Evolutionary conservation across 2,797 vertebrate species (phyloP), one percentile per base, ranked within the genome.

Genomic region (Salmo trutta): DNA sequence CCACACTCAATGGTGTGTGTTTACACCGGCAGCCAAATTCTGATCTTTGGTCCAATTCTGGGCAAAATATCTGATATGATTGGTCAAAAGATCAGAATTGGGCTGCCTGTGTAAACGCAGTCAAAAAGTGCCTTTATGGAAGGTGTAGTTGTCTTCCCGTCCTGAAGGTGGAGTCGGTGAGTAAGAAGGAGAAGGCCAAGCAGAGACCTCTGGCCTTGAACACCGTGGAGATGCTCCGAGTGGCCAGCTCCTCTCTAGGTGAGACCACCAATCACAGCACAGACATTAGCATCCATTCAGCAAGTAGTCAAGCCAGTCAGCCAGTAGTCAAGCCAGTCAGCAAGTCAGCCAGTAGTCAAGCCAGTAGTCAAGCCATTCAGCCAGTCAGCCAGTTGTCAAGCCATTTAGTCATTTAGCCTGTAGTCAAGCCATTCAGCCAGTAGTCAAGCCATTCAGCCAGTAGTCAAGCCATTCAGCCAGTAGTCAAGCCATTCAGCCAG

Each of bases 221-320:
- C 93, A 99, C 98, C 0, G 97, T 99, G 87, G 98, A 99, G 93
- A 98, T 99, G 98, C 87, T 99, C n/a, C 93, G 97, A 82, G 97
- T 99, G 78, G 98, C 94, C 86, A 99, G 98, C 81, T 96, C 97
- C 73, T 88, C 98, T 59, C 93, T 99, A 84, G 98, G 98, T 98
- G 88, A 10, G 64, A 29, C 24, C 24, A 15, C 27, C 64, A 66
- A 66, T 66, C 64, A 31, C 24, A 29, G 64, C 12, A 14, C 4
- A 17, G 59, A 24, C 59, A 24, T 62, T n/a, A 36, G 67, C 31
- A 36, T 5, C 7, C 10, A n/a, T 14, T n/a, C 36, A 47, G 6
- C 36, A 21, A 17, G 19, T 59, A 70, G 41, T 19, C 31, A 21
- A 70, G 52, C 52, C 52, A 15, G 16, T 53, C 16, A 53, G 14